phyloP scores from a whole-genome alignment of 1,140 invertebrate species.

The Drosophila neocordata region DNA sequence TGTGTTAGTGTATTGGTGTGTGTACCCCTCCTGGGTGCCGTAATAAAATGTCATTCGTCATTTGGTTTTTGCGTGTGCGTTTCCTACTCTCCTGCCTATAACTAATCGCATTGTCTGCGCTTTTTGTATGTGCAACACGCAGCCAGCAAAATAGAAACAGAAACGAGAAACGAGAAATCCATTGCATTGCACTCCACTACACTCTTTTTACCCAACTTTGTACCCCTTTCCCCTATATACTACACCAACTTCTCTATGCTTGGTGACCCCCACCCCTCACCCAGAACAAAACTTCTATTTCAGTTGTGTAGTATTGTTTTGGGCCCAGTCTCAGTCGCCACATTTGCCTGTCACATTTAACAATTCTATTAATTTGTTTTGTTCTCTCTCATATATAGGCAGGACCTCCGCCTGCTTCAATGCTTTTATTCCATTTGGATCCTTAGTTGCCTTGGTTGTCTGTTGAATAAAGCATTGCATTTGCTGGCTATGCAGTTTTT shows the following conservation, averaged over 20 bases:
- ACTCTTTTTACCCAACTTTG: background rate
- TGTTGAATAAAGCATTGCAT: slow-evolving; percentile 62
- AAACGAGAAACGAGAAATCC: slow-evolving; percentile 48
- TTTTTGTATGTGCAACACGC: slow-evolving; percentile 76
- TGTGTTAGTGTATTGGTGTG: slow-evolving; percentile 32
- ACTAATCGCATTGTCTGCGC: slow-evolving; percentile 81
- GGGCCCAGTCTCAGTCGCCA: slow-evolving; percentile 44
- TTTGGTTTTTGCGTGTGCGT: slow-evolving; percentile 80
- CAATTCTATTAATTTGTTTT: slow-evolving; percentile 81
- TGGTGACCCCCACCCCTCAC: background rate
- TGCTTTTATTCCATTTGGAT: background rate
- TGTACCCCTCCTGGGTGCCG: slow-evolving; percentile 71
- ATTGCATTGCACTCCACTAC: slow-evolving; percentile 33
- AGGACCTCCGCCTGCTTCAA: slow-evolving; percentile 25
- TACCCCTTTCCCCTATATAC: background rate
- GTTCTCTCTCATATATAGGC: slow-evolving; percentile 65
- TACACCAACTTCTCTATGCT: background rate
- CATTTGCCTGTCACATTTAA: slow-evolving; percentile 76
- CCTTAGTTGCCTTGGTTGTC: slow-evolving; percentile 27
- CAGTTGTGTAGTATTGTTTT: slow-evolving; percentile 7
- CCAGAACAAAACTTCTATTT: slow-evolving; percentile 15
- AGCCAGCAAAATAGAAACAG: slow-evolving; percentile 54
- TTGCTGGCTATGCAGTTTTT: slow-evolving; percentile 59
- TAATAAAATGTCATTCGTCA: slow-evolving; percentile 82
- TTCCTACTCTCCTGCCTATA: slow-evolving; percentile 54